Evolutionary conservation across 2,113 vertebrate genomes (phyloP), one percentile per base, ranked within the genome.

Genomic region (Psittacara wagleri): DNA sequence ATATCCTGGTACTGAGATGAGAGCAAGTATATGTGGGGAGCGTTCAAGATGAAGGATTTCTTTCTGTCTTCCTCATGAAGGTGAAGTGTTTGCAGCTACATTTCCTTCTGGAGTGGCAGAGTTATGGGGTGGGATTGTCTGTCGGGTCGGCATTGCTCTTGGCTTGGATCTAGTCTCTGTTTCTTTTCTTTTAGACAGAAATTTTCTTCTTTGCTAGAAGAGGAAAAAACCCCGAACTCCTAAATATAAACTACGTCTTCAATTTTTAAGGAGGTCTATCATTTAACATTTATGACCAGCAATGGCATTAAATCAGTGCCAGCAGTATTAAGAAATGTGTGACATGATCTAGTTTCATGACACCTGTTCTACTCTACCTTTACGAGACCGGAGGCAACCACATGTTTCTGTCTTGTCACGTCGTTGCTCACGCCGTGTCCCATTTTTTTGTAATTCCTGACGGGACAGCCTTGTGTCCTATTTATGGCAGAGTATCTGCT

Each of bases 361-460:
- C 14, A 16, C 17, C 13, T 17, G 29, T 84, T 88, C 41, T 80
- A 29, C 11, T 82, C 24, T 64, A 12, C 1, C 13, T 23, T 89
- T 39, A 11, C 16, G 15, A 23, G 31, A 27, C n/a, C 0, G 4
- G 52, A 67, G 35, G 54, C 2, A 4, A 70, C 51, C 46, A 2
- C 33, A 74, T 5, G 0, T 8, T 70, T 33, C 41, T 51, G 41
- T 59, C 69, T 55, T 68, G 23, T 17, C 6, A 2, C 28, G 19
- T 22, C 27, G 16, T 15, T 10, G 7, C 48, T 75, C 3, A 2
- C 7, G 2, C 1, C 5, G 2, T 43, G 39, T 43, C 14, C 28
- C 17, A 0, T 48, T 8, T n/a, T 28, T 52, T 57, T 44, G 33
- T 70, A 12, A 18, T 15, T 35, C 17, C 35, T 46, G 48, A 14